Evolutionary conservation across 2,888 invertebrate genomes (phyloP), one percentile per base, ranked within the genome.

Genomic region (Leptinotarsa tumamoca): DNA sequence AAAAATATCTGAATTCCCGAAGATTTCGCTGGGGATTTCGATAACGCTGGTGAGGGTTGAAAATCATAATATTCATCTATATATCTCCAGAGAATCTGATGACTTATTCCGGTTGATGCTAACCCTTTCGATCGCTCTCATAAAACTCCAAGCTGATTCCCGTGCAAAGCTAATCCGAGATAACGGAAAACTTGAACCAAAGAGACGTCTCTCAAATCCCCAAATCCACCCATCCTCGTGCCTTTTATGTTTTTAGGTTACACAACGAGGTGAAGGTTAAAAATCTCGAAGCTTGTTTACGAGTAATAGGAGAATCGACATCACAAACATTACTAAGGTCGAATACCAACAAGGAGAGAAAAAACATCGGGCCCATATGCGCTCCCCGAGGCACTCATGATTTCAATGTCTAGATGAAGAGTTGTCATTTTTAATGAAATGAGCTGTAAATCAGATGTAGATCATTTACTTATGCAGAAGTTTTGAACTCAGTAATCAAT

Each of bases 231-330:
- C 27, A 17, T 18, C n/a, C 17, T 63, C 63, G 33, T 43, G 63
- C 15, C 63, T 2, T 58, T 14, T 58, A 52, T 52, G n/a, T 52
- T 52, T 15, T 52, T 71, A 18, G 71, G 74, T 67, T 67, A 63
- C 58, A 27, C 17, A 71, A 67, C 67, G 56, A 21, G 67, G 52
- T 4, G 52, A n/a, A 52, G n/a, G 52, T 52, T 52, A 2, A 52
- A 52, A 52, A 52, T n/a, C 52, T n/a, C 15, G n/a, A 17, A 52
- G n/a, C 14, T 52, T n/a, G n/a, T n/a, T 17, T 17, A 17, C 17
- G 17, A 52, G 52, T n/a, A 52, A 15, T n/a, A 52, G 17, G 15
- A 52, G 4, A 52, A 17, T 51, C 43, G 43, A 43, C 7, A 17
- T 17, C 52, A n/a, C 52, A n/a, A 51, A 51, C 52, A 15, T 52